Evolutionary conservation across 2,113 vertebrate species (phyloP).

Genomic region (Scortum barcoo): DNA sequence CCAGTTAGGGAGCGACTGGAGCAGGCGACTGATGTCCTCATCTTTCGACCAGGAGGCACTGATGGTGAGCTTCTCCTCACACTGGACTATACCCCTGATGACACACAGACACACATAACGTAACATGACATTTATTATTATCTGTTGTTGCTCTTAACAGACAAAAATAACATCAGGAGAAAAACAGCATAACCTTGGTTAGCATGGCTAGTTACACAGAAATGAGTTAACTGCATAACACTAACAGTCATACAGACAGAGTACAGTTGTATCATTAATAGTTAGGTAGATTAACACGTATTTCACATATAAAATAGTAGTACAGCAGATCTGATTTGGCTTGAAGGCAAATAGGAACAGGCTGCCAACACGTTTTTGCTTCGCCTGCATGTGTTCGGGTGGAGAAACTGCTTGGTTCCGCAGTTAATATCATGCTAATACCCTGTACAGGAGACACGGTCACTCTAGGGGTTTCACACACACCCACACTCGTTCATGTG

Average conservation of each 20-base stretch:
- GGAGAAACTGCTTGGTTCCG: conserved; percentile 40
- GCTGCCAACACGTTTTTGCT: conserved; percentile 40
- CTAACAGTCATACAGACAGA: neutral
- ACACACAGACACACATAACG: conserved; percentile 33
- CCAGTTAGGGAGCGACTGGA: conserved; percentile 98
- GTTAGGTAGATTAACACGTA: neutral
- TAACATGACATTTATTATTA: too few species aligned
- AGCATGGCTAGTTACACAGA: too few species aligned
- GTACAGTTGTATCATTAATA: too few species aligned
- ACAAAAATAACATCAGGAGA: neutral
- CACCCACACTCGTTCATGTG: conserved; percentile 12
- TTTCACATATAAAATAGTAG: conserved; percentile 33
- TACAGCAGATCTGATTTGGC: conserved; percentile 3
- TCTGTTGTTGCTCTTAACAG: neutral
- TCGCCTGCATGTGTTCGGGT: conserved; percentile 41
- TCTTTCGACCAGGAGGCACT: conserved; percentile 99
- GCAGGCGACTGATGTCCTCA: conserved; percentile 95
- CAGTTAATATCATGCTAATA: conserved; percentile 45
- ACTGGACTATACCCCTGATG: conserved; percentile 91
- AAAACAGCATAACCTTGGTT: neutral
- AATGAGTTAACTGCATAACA: neutral
- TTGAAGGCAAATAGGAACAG: conserved; percentile 37
- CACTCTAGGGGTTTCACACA: conserved; percentile 21
- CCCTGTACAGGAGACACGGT: conserved; percentile 20
- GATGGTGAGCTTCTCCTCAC: conserved; percentile 96